Percentiles rank a stretch among this genome's conserved stretches.
Conservation (phyloP, 2,113 vertebrate species). For the Amphilophus citrinellus region DNA sequence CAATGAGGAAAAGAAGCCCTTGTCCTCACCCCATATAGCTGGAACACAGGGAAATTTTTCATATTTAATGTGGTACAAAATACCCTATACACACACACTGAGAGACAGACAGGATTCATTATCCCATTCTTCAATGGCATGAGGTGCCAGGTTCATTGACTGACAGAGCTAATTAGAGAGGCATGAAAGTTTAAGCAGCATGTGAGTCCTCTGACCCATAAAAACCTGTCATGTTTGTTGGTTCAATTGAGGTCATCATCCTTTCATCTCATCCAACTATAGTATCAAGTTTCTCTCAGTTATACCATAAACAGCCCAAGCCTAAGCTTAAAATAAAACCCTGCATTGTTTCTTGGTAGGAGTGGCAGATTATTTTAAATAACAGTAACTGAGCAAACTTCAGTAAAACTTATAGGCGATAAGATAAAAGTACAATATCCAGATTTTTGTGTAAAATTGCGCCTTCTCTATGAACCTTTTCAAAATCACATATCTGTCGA, state of each 20-base stretch:
- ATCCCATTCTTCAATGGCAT: conserved; percentile 63
- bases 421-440: conserved; percentile 12
- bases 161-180: conserved; percentile 70
- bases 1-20: conserved; percentile 53
- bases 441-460: conserved; percentile 17
- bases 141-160: conserved; percentile 62
- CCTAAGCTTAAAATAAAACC: conserved; percentile 21
- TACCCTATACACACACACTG: neutral
- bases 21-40: neutral
- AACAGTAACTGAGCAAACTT: conserved; percentile 28
- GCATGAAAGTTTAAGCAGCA: conserved; percentile 52
- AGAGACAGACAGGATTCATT: conserved; percentile 51
- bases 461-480: conserved; percentile 62
- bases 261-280: conserved; percentile 35
- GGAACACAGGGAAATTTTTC: conserved; percentile 9
- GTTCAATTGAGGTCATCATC: conserved; percentile 49
- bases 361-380: conserved; percentile 25
- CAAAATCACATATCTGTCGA: conserved; percentile 70
- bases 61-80: conserved; percentile 5
- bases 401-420: neutral
- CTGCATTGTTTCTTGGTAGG: neutral
- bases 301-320: conserved; percentile 25
- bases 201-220: conserved; percentile 62
- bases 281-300: conserved; percentile 25
- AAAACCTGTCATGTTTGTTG: conserved; percentile 48